Conservation (phyloP, 2,888 invertebrate genomes). For the Scaptomyza flava region DNA sequence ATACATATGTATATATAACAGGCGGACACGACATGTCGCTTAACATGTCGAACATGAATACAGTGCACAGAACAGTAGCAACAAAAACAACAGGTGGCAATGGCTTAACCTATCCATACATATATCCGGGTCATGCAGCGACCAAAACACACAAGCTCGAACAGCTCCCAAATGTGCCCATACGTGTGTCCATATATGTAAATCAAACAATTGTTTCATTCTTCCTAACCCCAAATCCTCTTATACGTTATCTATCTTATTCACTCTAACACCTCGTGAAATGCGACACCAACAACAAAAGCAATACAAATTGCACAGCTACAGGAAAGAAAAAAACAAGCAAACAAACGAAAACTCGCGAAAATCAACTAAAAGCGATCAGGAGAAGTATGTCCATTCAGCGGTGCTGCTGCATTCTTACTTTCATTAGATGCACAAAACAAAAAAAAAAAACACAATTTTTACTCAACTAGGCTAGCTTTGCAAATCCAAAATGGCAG, state of each 20-base stretch:
- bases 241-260: not conserved
- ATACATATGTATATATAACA: conserved; percentile 10
- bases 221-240: not conserved
- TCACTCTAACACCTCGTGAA: not conserved
- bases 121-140: conserved; percentile 57
- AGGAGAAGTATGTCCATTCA: not conserved
- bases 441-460: too few species aligned
- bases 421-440: too few species aligned
- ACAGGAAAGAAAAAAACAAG: too few species aligned
- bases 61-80: conserved; percentile 39
- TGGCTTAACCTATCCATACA: conserved; percentile 37
- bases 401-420: too few species aligned
- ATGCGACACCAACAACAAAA: conserved; percentile 16
- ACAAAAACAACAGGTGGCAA: conserved; percentile 67
- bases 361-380: not conserved
- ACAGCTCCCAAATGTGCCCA: conserved; percentile 71
- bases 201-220: not conserved
- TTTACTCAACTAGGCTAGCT: too few species aligned
- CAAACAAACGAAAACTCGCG: too few species aligned
- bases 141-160: conserved; percentile 45
- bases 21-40: conserved; percentile 67
- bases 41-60: conserved; percentile 72
- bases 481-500: too few species aligned
- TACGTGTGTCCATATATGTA: conserved; percentile 42
- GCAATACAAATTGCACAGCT: conserved; percentile 6